Conservation (phyloP, 1,140 invertebrate species). For the Bombus consobrinus region DNA sequence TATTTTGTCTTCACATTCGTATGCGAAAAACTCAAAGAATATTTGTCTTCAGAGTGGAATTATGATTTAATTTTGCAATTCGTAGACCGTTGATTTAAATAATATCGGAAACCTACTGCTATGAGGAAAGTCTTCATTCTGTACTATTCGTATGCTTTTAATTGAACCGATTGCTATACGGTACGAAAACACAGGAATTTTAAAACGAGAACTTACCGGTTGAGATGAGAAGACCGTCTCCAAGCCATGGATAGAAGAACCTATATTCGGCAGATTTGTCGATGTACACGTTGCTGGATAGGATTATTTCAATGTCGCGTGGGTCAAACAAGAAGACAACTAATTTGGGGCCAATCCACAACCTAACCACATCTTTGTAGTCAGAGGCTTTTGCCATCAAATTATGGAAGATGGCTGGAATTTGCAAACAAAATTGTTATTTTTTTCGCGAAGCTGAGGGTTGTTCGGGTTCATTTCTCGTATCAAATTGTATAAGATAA, state of each 20-base stretch:
- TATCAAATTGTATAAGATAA: background rate
- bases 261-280: conserved; percentile 89
- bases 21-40: background rate
- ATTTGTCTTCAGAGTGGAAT: background rate
- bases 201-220: conserved; percentile 84
- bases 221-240: conserved; percentile 89
- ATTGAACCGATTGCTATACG: background rate
- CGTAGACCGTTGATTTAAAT: background rate
- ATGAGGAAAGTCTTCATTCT: background rate
- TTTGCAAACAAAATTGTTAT: background rate
- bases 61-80: background rate
- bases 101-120: background rate
- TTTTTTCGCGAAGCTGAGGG: background rate
- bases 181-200: background rate
- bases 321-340: conserved; percentile 89
- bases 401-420: conserved; percentile 87
- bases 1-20: background rate
- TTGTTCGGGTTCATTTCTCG: background rate
- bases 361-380: conserved; percentile 85
- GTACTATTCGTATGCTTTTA: background rate
- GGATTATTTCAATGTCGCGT: conserved; percentile 88
- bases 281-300: conserved; percentile 89
- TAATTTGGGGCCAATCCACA: conserved; percentile 90
- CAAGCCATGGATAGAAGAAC: conserved; percentile 90
- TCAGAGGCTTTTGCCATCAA: conserved; percentile 84